Evolutionary conservation across 2,113 vertebrate genomes (phyloP).

Genomic region (Galbula dea): DNA sequence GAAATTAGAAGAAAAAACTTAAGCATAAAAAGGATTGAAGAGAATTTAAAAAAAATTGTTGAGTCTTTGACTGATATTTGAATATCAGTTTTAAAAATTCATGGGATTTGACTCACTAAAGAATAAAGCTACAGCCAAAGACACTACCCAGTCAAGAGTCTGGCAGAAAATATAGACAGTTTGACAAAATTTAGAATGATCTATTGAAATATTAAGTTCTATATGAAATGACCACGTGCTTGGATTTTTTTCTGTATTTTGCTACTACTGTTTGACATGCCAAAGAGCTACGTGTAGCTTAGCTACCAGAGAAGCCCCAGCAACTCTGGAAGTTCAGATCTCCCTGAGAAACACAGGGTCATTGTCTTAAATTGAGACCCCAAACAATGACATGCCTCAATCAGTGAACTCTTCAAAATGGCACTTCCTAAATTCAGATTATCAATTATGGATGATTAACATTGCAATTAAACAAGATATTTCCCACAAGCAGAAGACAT

Average conservation of each 20-base stretch:
- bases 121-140: not conserved
- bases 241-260: not conserved
- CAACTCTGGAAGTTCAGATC: not conserved
- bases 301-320: not conserved
- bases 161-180: not conserved
- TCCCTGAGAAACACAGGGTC: not conserved
- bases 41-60: not conserved
- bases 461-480: not conserved
- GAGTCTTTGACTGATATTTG: not conserved
- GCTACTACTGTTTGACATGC: not conserved
- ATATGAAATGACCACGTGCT: fast-evolving
- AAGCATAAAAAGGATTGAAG: not conserved
- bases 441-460: not conserved
- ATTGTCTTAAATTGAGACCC: not conserved
- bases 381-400: not conserved
- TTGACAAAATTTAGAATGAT: not conserved
- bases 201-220: not conserved
- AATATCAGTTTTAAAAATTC: not conserved
- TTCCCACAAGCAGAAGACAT: not conserved
- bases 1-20: not conserved
- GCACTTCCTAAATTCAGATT: not conserved
- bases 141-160: not conserved
- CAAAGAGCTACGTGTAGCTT: not conserved
- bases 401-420: not conserved
- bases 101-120: not conserved